Conservation (phyloP, 1,140 invertebrate genomes). For the Homarus americanus region DNA sequence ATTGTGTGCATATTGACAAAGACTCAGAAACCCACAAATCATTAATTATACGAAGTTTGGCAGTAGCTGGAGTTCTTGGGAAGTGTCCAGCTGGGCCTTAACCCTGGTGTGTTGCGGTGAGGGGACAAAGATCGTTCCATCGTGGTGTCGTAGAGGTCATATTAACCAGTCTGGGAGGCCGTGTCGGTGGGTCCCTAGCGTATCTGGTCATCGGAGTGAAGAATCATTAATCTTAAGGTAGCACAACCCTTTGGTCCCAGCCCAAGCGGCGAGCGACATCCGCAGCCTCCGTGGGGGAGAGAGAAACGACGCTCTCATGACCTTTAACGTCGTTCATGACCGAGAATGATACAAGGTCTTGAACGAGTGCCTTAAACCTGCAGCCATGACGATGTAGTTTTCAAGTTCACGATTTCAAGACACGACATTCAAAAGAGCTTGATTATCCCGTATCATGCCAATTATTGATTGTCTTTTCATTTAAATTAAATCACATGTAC, state of each 20-base stretch:
- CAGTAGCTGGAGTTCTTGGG: constrained; percentile 70
- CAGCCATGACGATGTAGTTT: too few species aligned
- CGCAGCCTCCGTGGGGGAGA: constrained; percentile 32
- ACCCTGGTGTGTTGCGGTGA: not conserved
- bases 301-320: too few species aligned
- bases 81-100: constrained; percentile 43
- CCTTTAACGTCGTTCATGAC: not conserved
- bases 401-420: too few species aligned
- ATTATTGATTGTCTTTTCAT: too few species aligned
- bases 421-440: too few species aligned
- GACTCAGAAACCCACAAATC: constrained; percentile 71
- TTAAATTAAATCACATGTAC: too few species aligned
- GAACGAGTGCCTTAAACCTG: not conserved
- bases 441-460: too few species aligned
- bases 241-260: constrained; percentile 67
- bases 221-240: constrained; percentile 71
- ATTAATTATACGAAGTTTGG: constrained; percentile 72
- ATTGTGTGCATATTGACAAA: constrained; percentile 72
- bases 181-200: constrained; percentile 40
- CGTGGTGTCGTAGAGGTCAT: constrained; percentile 23
- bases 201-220: constrained; percentile 72
- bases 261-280: constrained; percentile 60
- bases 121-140: not conserved
- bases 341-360: not conserved
- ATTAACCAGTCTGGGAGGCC: not conserved